Base-by-base conservation (phyloP, 2,888 invertebrate genomes). In the Ametastegia equiseti region DNA sequence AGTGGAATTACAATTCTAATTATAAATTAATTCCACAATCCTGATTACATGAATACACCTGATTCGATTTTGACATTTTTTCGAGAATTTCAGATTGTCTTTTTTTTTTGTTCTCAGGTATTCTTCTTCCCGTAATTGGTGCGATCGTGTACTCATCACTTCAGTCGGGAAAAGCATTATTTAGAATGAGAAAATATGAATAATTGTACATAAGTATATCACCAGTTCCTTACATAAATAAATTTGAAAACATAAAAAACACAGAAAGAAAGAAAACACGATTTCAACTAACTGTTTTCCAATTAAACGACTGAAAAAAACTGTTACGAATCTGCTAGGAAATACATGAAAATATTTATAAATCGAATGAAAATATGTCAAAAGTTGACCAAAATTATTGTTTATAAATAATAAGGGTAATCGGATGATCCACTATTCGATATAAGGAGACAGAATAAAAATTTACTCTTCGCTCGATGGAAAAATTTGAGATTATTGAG, bases 91-190 rank as follows among this genome's bases (percentile, higher is more conserved):
- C 19, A n/a, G 0, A 13, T 13, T 27, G 1, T 63, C 30, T 30
- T n/a, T 23, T 19, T n/a, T 54, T 30, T 75, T 19, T 36, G 15
- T 75, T 75, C 19, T 36, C 75, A 75, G 75, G 75, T 54, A 54
- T 75, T 54, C 15, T 54, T 75, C 13, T 75, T 75, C 30, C 50
- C 75, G 36, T 75, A 33, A 75, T 19, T 4, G 19, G 15, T 7
- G n/a, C n/a, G 36, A 15, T 15, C 36, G 23, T 36, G 36, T 7
- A 33, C 30, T 39, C 9, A 19, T 54, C 5, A 54, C 5, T 5
- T n/a, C 19, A 1, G 54, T n/a, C 54, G 13, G 19, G 15, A 54
- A 15, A 54, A 54, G 42, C 5, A 6, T 42, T 5, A 42, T 60
- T 60, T 23, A 2, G 4, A 57, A 57, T 57, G 57, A 57, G 57